Conservation (phyloP, 2,888 invertebrate genomes). For the Watsonalla binaria region DNA sequence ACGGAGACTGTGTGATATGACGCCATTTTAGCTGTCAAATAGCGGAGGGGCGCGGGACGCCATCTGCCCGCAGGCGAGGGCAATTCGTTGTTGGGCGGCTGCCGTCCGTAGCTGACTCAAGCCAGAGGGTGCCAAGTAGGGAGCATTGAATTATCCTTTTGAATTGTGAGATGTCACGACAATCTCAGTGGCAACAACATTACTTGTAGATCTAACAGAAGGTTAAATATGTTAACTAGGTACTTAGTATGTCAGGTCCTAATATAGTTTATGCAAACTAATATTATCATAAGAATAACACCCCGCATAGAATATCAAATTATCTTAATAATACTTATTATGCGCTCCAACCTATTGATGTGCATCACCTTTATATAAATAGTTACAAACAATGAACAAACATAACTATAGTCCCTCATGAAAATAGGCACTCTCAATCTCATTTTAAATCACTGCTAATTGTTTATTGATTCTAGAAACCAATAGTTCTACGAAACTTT, state of each 20-base stretch:
- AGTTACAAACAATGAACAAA: too few relatives aligned
- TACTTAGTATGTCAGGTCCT: too few relatives aligned
- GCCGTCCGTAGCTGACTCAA: conserved; percentile 7
- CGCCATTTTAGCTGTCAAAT: conserved; percentile 32
- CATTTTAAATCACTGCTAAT: too few relatives aligned
- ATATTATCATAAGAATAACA: too few relatives aligned
- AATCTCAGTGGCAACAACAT: conserved; percentile 21
- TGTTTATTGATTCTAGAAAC: too few relatives aligned
- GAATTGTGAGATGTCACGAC: conserved; percentile 34
- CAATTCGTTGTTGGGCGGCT: conserved; percentile 23
- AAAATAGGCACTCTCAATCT: too few relatives aligned
- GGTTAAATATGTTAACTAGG: not conserved
- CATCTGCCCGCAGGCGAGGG: conserved; percentile 45
- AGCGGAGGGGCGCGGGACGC: conserved; percentile 31
- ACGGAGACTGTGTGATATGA: conserved; percentile 22
- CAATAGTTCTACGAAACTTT: too few relatives aligned
- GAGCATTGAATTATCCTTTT: conserved; percentile 22
- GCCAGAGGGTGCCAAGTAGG: conserved; percentile 4
- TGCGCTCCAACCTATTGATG: not conserved
- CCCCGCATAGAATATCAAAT: too few relatives aligned
- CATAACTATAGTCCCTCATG: too few relatives aligned
- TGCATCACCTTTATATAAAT: too few relatives aligned
- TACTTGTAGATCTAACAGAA: conserved; percentile 5
- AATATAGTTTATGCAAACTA: too few relatives aligned
- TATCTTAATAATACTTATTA: too few relatives aligned